A percentile compares a stretch with the other conserved stretches of the same genome.
These are phyloP conservation scores for Hycleus phaleratus DNA, from an alignment of 1,140 invertebrate species.

Conservation along the genomic window DNA sequence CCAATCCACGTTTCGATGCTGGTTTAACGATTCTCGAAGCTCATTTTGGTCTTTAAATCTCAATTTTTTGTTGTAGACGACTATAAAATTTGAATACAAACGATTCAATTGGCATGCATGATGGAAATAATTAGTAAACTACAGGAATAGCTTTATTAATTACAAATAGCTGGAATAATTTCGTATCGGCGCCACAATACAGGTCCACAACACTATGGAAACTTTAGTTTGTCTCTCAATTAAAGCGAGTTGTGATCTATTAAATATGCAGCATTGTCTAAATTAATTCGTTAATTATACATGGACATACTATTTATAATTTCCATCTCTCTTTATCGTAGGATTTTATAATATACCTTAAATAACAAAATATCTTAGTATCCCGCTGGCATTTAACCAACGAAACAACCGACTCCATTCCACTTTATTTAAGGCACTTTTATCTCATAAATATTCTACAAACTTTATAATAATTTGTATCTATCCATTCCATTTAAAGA, in stretches of 20 bases:
- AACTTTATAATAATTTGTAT: conserved; percentile 11
- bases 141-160: no score
- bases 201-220: no score
- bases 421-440: conserved; percentile 4
- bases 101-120: no score
- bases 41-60: no score
- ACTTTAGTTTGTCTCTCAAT: not conserved
- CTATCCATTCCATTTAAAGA: not conserved
- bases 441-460: conserved; percentile 10
- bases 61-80: no score
- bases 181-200: no score
- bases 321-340: conserved; percentile 2
- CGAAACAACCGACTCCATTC: not conserved
- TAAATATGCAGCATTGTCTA: conserved; percentile 7
- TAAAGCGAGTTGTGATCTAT: conserved; percentile 11
- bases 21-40: conserved; percentile 6
- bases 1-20: conserved; percentile 1
- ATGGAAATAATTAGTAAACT: no score
- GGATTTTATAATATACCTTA: conserved; percentile 5
- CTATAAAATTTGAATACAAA: no score
- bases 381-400: conserved; percentile 12
- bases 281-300: conserved; percentile 13
- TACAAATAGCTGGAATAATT: no score
- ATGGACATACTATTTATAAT: not conserved
- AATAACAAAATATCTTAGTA: conserved; percentile 11